phyloP scores from a whole-genome alignment of 2,888 invertebrate genomes.

The Acleris emargana region DNA sequence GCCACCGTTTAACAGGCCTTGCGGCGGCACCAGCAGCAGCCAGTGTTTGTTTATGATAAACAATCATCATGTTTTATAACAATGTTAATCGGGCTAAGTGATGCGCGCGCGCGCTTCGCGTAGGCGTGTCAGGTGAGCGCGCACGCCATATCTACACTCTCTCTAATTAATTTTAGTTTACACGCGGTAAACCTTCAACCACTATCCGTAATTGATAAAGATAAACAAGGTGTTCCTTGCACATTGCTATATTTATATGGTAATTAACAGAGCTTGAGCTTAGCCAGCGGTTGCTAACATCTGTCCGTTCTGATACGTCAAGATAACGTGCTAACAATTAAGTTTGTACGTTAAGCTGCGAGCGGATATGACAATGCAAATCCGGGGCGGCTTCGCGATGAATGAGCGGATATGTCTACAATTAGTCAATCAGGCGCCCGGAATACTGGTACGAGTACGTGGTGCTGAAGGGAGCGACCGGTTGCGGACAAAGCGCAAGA shows the following conservation, averaged over 20 bases:
- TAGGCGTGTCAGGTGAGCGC: slow-evolving; percentile 47
- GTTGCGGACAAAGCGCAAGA: slow-evolving; percentile 59
- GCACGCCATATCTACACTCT: slow-evolving; percentile 39
- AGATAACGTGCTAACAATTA: slow-evolving; percentile 25
- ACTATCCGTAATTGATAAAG: slow-evolving; percentile 36
- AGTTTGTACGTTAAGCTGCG: slow-evolving; percentile 25
- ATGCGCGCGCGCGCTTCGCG: slow-evolving; percentile 51
- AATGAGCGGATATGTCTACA: slow-evolving; percentile 46
- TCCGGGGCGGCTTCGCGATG: slow-evolving; percentile 12
- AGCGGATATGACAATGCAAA: slow-evolving; percentile 32
- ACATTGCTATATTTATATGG: slow-evolving; percentile 36
- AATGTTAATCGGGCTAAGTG: slow-evolving; percentile 50
- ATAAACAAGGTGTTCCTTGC: slow-evolving; percentile 39
- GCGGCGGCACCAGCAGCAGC: slow-evolving; percentile 9
- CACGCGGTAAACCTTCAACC: slow-evolving; percentile 33
- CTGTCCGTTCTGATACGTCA: slow-evolving; percentile 25
- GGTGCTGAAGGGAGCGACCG: slow-evolving; percentile 65
- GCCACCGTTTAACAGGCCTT: slow-evolving; percentile 27
- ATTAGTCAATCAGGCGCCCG: slow-evolving; percentile 51
- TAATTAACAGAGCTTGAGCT: slow-evolving; percentile 26
- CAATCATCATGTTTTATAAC: slow-evolving; percentile 45
- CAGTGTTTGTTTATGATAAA: slow-evolving; percentile 42
- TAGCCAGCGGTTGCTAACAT: slow-evolving; percentile 24
- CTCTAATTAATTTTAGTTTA: slow-evolving; percentile 43
- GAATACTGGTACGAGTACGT: slow-evolving; percentile 48